Percentiles rank a stretch among this genome's conserved stretches.
phyloP scores from a whole-genome alignment of 2,797 vertebrate species.

The Danio albolineatus region DNA sequence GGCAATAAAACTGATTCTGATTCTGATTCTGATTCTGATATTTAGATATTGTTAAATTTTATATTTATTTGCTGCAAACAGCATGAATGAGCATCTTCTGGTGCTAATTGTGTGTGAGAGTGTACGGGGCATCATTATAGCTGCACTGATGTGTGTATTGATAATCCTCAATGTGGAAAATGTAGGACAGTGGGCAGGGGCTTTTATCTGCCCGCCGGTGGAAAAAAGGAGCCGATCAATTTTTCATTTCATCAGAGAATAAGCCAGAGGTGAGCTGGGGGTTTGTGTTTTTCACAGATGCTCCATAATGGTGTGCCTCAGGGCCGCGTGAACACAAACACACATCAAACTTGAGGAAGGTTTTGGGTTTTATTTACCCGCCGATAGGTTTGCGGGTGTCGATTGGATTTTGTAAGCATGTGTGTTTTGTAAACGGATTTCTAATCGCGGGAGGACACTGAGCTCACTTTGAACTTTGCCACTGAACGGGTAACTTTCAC shows the following conservation, averaged over 20 bases:
- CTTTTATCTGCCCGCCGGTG: not conserved
- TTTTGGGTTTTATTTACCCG: not conserved
- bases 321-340: not conserved
- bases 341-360: not conserved
- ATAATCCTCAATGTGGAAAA: conserved; percentile 28
- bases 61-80: not conserved
- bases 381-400: not conserved
- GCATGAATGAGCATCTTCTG: not conserved
- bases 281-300: conserved; percentile 17
- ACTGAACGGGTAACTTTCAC: too few species aligned
- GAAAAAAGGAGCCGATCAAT: conserved; percentile 40
- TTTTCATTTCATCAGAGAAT: conserved; percentile 30
- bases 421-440: not conserved
- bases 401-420: not conserved
- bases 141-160: conserved; percentile 5
- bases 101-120: not conserved
- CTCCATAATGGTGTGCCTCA: not conserved
- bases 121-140: conserved; percentile 30
- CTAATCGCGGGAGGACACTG: not conserved
- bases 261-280: not conserved
- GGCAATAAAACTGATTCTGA: too few species aligned
- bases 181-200: conserved; percentile 17
- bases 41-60: not conserved
- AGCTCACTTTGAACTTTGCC: not conserved
- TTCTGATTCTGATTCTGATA: too few species aligned